A percentile compares a stretch with the other conserved stretches of the same genome.
phyloP scores from a whole-genome alignment of 2,113 vertebrate species.

The Triplophysa rosa region DNA sequence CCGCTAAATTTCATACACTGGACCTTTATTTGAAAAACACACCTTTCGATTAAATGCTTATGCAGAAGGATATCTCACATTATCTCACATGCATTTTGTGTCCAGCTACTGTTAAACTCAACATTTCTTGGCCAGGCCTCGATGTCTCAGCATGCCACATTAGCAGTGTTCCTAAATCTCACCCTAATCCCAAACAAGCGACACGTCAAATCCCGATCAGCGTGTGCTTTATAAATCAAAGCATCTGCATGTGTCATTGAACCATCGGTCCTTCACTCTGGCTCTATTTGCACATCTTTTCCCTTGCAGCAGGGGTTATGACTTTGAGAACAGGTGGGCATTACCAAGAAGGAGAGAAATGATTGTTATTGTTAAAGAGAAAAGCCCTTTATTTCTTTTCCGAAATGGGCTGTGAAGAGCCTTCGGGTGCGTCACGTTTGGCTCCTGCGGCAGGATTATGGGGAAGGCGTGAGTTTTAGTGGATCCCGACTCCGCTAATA shows the following conservation, averaged over 20 bases:
- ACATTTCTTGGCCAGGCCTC: background rate
- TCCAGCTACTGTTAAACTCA: background rate
- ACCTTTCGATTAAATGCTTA: background rate
- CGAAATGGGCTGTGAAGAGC: constrained; percentile 36
- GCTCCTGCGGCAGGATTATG: constrained; percentile 35
- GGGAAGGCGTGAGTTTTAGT: constrained; percentile 44
- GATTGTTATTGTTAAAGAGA: constrained; percentile 38
- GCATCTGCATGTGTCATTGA: constrained; percentile 24
- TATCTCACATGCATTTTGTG: too few species aligned
- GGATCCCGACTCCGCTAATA: constrained; percentile 49
- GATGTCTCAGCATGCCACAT: background rate
- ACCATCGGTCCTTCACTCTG: constrained; percentile 4
- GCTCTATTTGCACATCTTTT: constrained; percentile 17
- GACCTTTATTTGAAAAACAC: background rate
- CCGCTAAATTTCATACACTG: too few species aligned
- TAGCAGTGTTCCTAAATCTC: constrained; percentile 22
- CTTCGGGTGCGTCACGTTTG: background rate
- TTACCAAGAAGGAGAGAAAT: constrained; percentile 30
- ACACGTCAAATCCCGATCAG: constrained; percentile 22
- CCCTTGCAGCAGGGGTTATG: constrained; percentile 24
- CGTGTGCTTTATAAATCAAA: constrained; percentile 19
- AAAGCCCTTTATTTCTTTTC: constrained; percentile 40
- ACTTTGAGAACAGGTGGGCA: constrained; percentile 40
- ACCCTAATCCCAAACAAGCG: constrained; percentile 23
- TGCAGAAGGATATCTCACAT: background rate